Base-by-base conservation (phyloP, 2,113 vertebrate species). In the Microcebus griseorufus region DNA sequence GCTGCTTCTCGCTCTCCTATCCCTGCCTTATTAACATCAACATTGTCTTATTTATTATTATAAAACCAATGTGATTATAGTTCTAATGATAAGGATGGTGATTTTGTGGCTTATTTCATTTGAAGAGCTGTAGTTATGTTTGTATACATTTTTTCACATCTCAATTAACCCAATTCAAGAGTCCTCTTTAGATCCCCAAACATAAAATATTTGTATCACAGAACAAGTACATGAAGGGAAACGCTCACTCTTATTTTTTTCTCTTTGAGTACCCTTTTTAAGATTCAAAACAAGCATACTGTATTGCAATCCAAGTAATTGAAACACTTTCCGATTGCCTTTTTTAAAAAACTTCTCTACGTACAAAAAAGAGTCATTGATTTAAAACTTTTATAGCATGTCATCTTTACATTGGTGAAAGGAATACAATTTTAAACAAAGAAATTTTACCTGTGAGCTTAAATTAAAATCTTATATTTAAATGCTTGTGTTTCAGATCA, bases 61-160 rank as follows among this genome's bases (percentile, higher is more conserved):
- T 82, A 92, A 80, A 78, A 79, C 14, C 29, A n/a, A 23, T 17
- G 78, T 89, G 80, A 92, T 93, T 87, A 88, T 13, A 84, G 60
- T 90, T 96, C 65, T 72, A 84, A 91, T 55, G 76, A 87, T 48
- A 76, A 96, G 14, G 32, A 84, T 87, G 34, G 39, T 90, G 83
- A 92, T 87, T 92, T 83, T 39, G 64, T 67, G 75, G 51, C 58
- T 87, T 92, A 87, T 88, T 80, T 89, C 34, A 80, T 90, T 90
- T 67, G 82, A 97, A 94, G 48, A 32, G 37, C 62, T 91, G 14
- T 76, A 80, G 73, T 94, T 95, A 85, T 75, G 39, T n/a, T 81
- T 93, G 81, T 73, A 75, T 29, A 48, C 69, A 70, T 84, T 95
- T 91, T 86, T 75, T 78, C 73, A 94, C 58, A 84, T 93, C 83